Evolutionary conservation across 2,888 invertebrate genomes (phyloP).

Genomic region (Acronicta leporina): DNA sequence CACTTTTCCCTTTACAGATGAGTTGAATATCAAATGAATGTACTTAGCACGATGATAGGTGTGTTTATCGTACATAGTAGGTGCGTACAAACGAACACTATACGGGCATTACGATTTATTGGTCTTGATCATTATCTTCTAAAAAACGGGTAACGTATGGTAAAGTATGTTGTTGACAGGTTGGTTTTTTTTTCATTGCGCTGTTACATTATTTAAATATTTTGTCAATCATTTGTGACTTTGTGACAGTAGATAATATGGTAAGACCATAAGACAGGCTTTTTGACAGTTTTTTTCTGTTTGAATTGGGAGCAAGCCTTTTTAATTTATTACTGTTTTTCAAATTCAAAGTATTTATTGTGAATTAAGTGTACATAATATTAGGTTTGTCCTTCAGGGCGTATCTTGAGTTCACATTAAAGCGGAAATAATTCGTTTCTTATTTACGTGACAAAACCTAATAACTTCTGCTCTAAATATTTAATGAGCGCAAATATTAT

Average conservation of each 20-base stretch:
- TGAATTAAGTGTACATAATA: no score
- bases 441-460: slow-evolving; percentile 13
- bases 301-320: no score
- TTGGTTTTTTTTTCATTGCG: no score
- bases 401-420: slow-evolving; percentile 3
- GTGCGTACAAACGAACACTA: neutral
- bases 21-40: slow-evolving; percentile 44
- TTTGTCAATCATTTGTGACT: no score
- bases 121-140: slow-evolving; percentile 10
- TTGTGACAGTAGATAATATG: no score
- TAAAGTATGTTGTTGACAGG: slow-evolving; percentile 11
- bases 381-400: slow-evolving; percentile 4
- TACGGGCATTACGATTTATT: slow-evolving; percentile 19
- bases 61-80: slow-evolving; percentile 15
- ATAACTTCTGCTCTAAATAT: slow-evolving; percentile 44
- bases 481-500: slow-evolving; percentile 44
- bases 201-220: no score
- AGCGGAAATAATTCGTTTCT: slow-evolving; percentile 13
- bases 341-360: no score
- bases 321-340: no score
- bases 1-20: slow-evolving; percentile 45
- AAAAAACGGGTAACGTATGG: slow-evolving; percentile 4
- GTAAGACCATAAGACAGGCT: no score
- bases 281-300: no score
- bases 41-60: slow-evolving; percentile 8